A percentile compares a stretch with the other conserved stretches of the same genome.
Conservation (phyloP, 2,113 vertebrate species). For the Asarcornis scutulata region DNA sequence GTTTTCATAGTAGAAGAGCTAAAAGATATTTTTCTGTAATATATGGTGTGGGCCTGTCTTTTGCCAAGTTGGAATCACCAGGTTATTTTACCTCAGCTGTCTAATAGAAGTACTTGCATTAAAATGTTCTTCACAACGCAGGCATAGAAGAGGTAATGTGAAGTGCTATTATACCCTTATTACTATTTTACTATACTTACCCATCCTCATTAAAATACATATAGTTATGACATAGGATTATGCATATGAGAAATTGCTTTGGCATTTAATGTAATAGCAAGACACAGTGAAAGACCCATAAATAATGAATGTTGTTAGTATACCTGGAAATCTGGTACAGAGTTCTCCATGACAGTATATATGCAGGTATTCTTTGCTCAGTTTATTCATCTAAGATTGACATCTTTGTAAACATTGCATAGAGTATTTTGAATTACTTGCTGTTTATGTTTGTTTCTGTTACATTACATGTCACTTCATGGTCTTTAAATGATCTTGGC, state of each 20-base stretch:
- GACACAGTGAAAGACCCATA: neutral
- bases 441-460: neutral
- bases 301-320: neutral
- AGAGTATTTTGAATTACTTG: neutral
- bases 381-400: neutral
- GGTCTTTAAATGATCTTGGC: neutral
- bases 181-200: neutral
- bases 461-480: neutral
- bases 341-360: neutral
- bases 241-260: neutral
- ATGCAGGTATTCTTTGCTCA: neutral
- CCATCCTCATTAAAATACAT: neutral
- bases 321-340: neutral
- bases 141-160: neutral
- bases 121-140: neutral
- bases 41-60: neutral
- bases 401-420: slow-evolving; percentile 25
- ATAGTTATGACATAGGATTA: neutral
- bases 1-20: neutral
- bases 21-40: neutral
- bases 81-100: neutral
- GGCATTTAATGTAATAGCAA: neutral
- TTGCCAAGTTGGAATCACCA: neutral
- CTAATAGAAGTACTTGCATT: neutral
- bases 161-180: neutral